These are phyloP conservation scores for Charanyca ferruginea DNA, from an alignment of 2,888 invertebrate species.

Conservation along the genomic window DNA sequence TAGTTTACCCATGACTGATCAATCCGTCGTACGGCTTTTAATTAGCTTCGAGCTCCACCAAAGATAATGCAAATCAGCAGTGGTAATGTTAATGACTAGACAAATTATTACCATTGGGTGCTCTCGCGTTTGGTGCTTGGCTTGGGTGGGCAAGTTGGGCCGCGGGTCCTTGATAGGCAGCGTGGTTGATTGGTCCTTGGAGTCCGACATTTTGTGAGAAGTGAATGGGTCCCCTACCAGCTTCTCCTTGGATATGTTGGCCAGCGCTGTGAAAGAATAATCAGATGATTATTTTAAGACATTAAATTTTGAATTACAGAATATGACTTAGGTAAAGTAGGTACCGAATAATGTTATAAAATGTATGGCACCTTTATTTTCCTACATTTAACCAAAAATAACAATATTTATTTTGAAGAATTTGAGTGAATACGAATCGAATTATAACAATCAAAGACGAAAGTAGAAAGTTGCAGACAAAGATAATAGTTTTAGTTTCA, in stretches of 20 bases:
- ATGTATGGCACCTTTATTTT: too few species aligned
- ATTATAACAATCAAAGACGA: constrained; percentile 8
- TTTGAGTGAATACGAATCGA: not conserved
- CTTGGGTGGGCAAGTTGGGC: constrained; percentile 58
- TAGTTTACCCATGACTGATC: too few species aligned
- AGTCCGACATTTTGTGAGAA: constrained; percentile 73
- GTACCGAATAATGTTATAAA: too few species aligned
- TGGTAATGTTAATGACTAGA: not conserved
- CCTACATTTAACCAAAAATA: too few species aligned
- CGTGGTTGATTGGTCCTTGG: constrained; percentile 68
- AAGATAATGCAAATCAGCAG: too few species aligned
- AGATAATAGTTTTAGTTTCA: not conserved
- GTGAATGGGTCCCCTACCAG: constrained; percentile 61
- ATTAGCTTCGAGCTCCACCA: too few species aligned
- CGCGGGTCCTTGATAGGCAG: constrained; percentile 58
- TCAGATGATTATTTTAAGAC: too few species aligned
- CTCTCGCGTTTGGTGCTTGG: constrained; percentile 33
- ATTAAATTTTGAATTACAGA: too few species aligned
- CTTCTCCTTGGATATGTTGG: constrained; percentile 59
- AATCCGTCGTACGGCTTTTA: too few species aligned
- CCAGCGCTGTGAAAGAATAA: constrained; percentile 53
- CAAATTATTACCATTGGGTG: constrained; percentile 35
- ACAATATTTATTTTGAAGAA: too few species aligned
- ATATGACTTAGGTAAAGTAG: too few species aligned
- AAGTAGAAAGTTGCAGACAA: constrained; percentile 48